phyloP scores from a whole-genome alignment of 1,140 invertebrate genomes.

The Ostrea denselamellosa region DNA sequence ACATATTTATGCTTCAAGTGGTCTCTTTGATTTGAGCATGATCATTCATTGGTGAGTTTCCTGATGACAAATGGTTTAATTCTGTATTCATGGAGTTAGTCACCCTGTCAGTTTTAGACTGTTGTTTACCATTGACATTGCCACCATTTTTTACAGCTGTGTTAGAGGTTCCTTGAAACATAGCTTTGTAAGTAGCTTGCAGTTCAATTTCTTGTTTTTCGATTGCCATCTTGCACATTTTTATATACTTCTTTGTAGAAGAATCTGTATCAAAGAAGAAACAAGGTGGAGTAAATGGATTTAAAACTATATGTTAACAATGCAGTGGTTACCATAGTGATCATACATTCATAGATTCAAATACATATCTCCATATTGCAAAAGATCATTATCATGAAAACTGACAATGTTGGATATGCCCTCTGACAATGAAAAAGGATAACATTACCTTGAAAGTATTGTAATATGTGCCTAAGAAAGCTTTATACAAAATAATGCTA shows the following conservation, averaged over 20 bases:
- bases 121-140: not conserved
- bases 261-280: slow-evolving; percentile 50
- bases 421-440: too few species aligned
- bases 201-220: slow-evolving; percentile 54
- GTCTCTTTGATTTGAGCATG: not conserved
- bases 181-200: slow-evolving; percentile 50
- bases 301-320: too few species aligned
- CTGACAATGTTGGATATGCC: too few species aligned
- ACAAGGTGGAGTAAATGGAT: too few species aligned
- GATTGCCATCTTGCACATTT: slow-evolving; percentile 52
- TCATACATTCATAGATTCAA: too few species aligned
- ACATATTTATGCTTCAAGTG: not conserved
- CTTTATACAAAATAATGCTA: too few species aligned
- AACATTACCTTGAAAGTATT: too few species aligned
- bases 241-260: slow-evolving; percentile 50
- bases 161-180: slow-evolving; percentile 43
- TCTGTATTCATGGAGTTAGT: not conserved
- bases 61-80: not conserved
- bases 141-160: not conserved
- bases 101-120: not conserved
- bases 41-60: not conserved
- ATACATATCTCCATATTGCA: too few species aligned
- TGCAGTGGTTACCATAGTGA: too few species aligned
- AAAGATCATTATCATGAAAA: too few species aligned
- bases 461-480: too few species aligned